These are phyloP conservation scores for Camptogramma bilineatum DNA, from an alignment of 2,888 invertebrate genomes.

Conservation along the genomic window DNA sequence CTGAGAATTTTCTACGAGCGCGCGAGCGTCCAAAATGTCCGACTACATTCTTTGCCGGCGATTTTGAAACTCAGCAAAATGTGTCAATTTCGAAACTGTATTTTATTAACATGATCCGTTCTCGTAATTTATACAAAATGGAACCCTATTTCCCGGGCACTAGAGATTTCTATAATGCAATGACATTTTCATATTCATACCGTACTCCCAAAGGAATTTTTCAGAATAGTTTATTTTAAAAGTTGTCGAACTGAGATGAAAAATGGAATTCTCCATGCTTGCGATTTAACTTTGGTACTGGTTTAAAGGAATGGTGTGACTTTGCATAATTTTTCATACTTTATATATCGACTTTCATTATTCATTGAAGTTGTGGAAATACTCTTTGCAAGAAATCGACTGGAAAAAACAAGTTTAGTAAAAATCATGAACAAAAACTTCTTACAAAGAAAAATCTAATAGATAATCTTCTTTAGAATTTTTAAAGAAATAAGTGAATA, in stretches of 20 bases:
- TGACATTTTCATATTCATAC: slow-evolving; percentile 52
- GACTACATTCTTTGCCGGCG: slow-evolving; percentile 23
- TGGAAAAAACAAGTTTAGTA: neutral
- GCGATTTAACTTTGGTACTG: slow-evolving; percentile 40
- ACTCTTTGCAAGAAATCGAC: neutral
- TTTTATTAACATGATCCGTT: slow-evolving; percentile 31
- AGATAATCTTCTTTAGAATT: too few relatives aligned
- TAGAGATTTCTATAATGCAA: slow-evolving; percentile 49
- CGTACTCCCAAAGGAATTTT: slow-evolving; percentile 42
- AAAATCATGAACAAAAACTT: neutral
- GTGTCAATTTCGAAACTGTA: slow-evolving; percentile 36
- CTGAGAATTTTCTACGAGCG: slow-evolving; percentile 23
- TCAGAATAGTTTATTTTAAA: slow-evolving; percentile 44
- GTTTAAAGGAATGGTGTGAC: slow-evolving; percentile 40
- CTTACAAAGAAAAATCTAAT: too few relatives aligned
- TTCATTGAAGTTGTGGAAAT: slow-evolving; percentile 14
- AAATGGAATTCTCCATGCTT: slow-evolving; percentile 42
- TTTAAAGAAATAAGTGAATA: too few relatives aligned
- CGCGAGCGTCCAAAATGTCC: slow-evolving; percentile 1
- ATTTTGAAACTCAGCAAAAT: slow-evolving; percentile 29
- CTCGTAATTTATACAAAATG: slow-evolving; percentile 25
- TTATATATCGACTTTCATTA: slow-evolving; percentile 26
- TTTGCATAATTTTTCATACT: slow-evolving; percentile 41
- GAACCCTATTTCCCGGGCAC: slow-evolving; percentile 20
- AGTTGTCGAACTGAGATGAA: slow-evolving; percentile 46